phyloP scores from a whole-genome alignment of 2,113 vertebrate genomes.

The Dolichallabes microphthalmus region DNA sequence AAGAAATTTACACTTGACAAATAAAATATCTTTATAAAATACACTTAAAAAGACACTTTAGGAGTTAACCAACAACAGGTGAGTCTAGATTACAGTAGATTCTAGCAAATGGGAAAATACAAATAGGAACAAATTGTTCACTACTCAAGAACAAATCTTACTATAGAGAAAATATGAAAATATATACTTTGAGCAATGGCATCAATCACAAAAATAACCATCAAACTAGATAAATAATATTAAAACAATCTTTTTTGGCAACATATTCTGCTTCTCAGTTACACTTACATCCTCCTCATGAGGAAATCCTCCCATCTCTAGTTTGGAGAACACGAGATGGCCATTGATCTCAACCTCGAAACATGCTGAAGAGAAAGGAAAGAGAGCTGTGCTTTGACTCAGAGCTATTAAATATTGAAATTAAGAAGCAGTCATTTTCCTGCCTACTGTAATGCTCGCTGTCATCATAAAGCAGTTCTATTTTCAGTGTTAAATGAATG shows the following conservation, averaged over 20 bases:
- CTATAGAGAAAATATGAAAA: background rate
- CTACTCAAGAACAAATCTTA: background rate
- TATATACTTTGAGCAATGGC: background rate
- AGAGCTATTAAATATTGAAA: background rate
- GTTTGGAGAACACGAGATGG: constrained; percentile 81
- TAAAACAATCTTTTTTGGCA: no score
- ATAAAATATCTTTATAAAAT: background rate
- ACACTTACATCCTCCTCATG: constrained; percentile 83
- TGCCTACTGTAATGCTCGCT: background rate
- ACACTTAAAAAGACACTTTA: background rate
- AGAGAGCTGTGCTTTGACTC: background rate
- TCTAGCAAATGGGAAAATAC: background rate
- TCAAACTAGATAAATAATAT: background rate
- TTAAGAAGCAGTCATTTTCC: background rate
- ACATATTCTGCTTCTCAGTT: background rate
- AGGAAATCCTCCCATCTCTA: constrained; percentile 80
- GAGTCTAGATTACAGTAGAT: no score
- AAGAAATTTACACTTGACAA: background rate
- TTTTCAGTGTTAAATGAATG: background rate
- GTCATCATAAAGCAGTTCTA: background rate
- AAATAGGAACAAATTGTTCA: background rate
- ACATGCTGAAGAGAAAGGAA: constrained; percentile 65
- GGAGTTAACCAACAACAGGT: background rate
- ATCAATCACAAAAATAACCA: background rate
- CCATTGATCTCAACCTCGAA: constrained; percentile 83